These are phyloP conservation scores for Rhodeus uyekii DNA, from an alignment of 2,797 vertebrate species.

Conservation along the genomic window DNA sequence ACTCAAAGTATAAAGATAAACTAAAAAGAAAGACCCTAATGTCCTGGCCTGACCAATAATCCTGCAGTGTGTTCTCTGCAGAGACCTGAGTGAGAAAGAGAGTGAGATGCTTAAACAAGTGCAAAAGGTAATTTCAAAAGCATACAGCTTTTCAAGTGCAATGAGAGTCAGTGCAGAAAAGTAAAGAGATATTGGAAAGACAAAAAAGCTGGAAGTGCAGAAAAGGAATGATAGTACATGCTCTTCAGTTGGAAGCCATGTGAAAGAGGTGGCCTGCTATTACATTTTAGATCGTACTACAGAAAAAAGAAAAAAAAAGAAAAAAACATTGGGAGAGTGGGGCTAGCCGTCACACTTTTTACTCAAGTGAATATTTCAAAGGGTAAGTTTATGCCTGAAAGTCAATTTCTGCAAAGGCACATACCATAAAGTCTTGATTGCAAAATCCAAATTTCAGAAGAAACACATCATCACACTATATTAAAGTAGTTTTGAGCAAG, in stretches of 20 bases:
- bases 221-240: not conserved
- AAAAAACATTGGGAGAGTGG: not conserved
- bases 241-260: conserved; percentile 1
- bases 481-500: no score
- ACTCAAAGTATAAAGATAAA: conserved; percentile 18
- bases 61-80: not conserved
- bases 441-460: no score
- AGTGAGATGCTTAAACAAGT: conserved; percentile 24
- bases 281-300: not conserved
- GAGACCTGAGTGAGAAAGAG: conserved; percentile 1
- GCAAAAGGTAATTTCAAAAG: conserved; percentile 37
- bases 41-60: conserved; percentile 38
- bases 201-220: not conserved
- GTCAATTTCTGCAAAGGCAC: not conserved
- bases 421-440: no score
- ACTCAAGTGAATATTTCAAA: not conserved
- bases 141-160: conserved; percentile 24
- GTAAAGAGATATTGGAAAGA: conserved; percentile 35
- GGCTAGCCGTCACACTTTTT: not conserved
- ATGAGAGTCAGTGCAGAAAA: conserved; percentile 7
- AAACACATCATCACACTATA: not conserved
- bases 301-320: not conserved
- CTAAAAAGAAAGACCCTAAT: conserved; percentile 38
- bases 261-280: not conserved
- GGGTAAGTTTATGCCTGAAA: not conserved